Evolutionary conservation across 2,797 vertebrate genomes (phyloP).

Genomic region (Typhlichthys subterraneus): DNA sequence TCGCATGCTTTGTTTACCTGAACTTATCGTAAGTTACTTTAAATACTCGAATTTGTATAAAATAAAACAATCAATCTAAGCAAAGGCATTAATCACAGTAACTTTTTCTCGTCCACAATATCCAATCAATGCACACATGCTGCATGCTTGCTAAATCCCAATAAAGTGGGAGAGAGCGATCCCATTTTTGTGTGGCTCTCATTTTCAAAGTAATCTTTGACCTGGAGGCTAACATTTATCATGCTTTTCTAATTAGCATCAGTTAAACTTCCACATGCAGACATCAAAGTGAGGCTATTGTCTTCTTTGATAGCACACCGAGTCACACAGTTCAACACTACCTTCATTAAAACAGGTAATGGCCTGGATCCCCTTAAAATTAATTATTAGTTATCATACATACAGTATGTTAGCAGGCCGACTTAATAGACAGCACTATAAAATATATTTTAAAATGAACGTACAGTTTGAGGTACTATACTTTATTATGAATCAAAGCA

Average conservation of each 20-base stretch:
- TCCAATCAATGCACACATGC: not conserved
- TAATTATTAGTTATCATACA: not conserved
- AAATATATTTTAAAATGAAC: not conserved
- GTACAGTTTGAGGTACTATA: not conserved
- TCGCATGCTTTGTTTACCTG: no score
- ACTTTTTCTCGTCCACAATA: not conserved
- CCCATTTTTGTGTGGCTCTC: slow-evolving; percentile 46
- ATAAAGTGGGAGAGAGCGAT: slow-evolving; percentile 28
- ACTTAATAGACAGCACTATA: not conserved
- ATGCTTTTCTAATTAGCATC: slow-evolving; percentile 62
- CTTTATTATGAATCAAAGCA: no score
- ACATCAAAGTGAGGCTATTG: slow-evolving; percentile 64
- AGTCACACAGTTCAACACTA: slow-evolving; percentile 42
- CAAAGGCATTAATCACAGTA: not conserved
- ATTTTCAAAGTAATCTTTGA: slow-evolving; percentile 53
- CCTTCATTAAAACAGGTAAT: slow-evolving; percentile 3
- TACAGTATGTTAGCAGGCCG: not conserved
- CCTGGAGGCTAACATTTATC: slow-evolving; percentile 61
- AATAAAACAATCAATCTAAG: no score
- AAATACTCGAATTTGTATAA: no score
- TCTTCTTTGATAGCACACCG: slow-evolving; percentile 37
- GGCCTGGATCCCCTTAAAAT: slow-evolving; percentile 12
- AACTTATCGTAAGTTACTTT: no score
- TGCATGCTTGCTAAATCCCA: not conserved
- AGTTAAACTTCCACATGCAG: not conserved